These are phyloP conservation scores for Eugnorisma glareosa DNA, from an alignment of 2,888 invertebrate genomes.

Conservation along the genomic window DNA sequence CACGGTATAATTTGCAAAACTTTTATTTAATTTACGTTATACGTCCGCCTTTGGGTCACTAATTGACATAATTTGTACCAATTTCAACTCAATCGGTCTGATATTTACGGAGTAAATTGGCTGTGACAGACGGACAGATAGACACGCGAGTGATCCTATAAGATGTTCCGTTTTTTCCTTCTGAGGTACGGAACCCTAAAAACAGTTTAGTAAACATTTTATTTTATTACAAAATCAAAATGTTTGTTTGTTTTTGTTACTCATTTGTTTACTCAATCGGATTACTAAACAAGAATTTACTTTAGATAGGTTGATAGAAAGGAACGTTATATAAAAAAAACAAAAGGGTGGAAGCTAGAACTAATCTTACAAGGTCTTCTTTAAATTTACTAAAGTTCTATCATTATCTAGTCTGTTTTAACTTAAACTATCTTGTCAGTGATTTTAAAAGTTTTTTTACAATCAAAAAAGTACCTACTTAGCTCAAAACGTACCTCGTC, in stretches of 20 bases:
- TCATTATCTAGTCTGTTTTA: conserved; percentile 6
- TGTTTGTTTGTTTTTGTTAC: background rate
- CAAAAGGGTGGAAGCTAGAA: background rate
- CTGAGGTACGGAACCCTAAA: too few relatives aligned
- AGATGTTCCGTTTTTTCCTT: too few relatives aligned
- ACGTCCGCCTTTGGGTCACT: too few relatives aligned
- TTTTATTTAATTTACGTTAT: too few relatives aligned
- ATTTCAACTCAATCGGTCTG: too few relatives aligned
- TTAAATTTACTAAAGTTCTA: conserved; percentile 29
- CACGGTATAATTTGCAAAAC: too few relatives aligned
- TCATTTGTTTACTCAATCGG: background rate
- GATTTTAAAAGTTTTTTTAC: background rate
- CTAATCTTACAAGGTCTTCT: conserved; percentile 17
- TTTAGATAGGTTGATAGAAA: background rate
- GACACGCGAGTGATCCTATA: too few relatives aligned
- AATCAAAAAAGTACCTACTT: background rate
- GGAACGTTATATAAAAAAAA: background rate
- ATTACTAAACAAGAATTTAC: background rate
- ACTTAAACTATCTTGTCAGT: background rate
- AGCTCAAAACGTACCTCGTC: background rate
- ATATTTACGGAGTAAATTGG: too few relatives aligned
- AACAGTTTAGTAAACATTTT: background rate
- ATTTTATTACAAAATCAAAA: background rate
- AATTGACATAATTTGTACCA: too few relatives aligned
- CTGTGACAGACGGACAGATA: too few relatives aligned